phyloP scores from a whole-genome alignment of 23 tunicate species.

The Botrylloides violaceus region DNA sequence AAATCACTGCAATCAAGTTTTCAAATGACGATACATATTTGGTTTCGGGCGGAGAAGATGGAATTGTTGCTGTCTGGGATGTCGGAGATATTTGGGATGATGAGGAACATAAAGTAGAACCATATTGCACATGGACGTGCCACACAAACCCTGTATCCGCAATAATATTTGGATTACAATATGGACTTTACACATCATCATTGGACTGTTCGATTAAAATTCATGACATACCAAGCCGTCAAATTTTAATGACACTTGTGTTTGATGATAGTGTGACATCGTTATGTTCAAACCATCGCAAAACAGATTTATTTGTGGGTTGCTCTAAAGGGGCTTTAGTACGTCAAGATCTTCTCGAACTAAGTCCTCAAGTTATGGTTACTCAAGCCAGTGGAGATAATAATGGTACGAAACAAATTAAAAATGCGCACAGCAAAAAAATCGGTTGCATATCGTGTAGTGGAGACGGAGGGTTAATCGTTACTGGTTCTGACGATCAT shows the following conservation, averaged over 20 bases:
- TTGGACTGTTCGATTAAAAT: slow-evolving; percentile 49
- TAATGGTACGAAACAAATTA: background rate
- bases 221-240: slow-evolving; percentile 32
- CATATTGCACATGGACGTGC: slow-evolving; percentile 32
- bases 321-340: slow-evolving; percentile 34
- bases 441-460: slow-evolving; percentile 31
- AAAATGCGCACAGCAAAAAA: slow-evolving; percentile 33
- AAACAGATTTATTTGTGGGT: slow-evolving; percentile 50
- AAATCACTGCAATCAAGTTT: slow-evolving; percentile 43
- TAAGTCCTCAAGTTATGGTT: background rate
- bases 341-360: background rate
- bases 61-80: slow-evolving; percentile 62
- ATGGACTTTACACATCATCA: slow-evolving; percentile 49
- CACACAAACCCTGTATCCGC: slow-evolving; percentile 30
- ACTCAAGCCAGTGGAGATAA: background rate
- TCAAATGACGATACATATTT: slow-evolving; percentile 33
- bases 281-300: slow-evolving; percentile 28
- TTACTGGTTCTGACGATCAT: slow-evolving; percentile 39
- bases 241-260: slow-evolving; percentile 40
- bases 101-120: slow-evolving; percentile 8
- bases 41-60: slow-evolving; percentile 51
- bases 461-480: slow-evolving; percentile 36
- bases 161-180: slow-evolving; percentile 14
- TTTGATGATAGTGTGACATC: slow-evolving; percentile 33
- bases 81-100: slow-evolving; percentile 24